Percentiles rank a stretch among this genome's conserved stretches.
phyloP scores from a whole-genome alignment of 2,797 vertebrate genomes.

The Sternotherus odoratus region DNA sequence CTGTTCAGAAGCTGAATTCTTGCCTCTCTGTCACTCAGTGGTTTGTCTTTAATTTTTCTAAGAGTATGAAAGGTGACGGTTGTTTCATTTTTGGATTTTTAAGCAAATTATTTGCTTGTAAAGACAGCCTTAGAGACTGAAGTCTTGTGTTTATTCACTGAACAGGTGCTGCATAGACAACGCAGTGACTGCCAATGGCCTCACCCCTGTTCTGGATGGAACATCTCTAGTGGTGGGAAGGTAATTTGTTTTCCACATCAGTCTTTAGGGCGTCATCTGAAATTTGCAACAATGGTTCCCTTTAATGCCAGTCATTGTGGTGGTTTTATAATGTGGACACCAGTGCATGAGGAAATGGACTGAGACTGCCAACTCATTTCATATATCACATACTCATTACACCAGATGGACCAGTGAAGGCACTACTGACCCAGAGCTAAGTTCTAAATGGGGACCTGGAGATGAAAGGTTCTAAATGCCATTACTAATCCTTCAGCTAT shows the following conservation, averaged over 20 bases:
- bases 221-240: not conserved
- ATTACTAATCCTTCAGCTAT: not conserved
- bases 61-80: not conserved
- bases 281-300: not conserved
- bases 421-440: not conserved
- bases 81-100: not conserved
- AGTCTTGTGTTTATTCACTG: not conserved
- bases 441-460: not conserved
- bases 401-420: not conserved
- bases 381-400: not conserved
- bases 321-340: conserved; percentile 5
- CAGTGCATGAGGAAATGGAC: not conserved
- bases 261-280: not conserved
- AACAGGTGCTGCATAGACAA: not conserved
- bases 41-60: not conserved
- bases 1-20: not conserved
- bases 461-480: not conserved
- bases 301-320: not conserved
- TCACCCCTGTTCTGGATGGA: not conserved
- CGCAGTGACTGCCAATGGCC: not conserved
- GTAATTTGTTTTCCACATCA: not conserved
- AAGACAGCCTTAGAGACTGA: not conserved
- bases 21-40: not conserved
- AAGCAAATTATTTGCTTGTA: not conserved
- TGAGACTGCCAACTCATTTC: not conserved